Evolutionary conservation across 2,888 invertebrate species (phyloP).

Genomic region (Spilosoma lubricipeda): DNA sequence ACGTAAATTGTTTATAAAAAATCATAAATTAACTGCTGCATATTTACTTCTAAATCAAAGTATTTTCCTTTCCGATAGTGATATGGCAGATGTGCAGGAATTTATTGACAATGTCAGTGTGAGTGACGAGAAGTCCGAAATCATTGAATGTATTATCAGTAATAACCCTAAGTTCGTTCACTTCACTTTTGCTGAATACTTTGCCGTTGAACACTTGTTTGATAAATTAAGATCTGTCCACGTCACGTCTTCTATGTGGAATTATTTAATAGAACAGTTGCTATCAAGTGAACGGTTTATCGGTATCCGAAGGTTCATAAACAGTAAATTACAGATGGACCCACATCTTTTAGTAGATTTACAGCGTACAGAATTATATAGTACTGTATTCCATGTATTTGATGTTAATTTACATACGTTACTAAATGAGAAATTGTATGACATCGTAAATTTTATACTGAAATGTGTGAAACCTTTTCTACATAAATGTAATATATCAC

Average conservation of each 20-base stretch:
- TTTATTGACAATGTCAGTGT: slow-evolving; percentile 16
- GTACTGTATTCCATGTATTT: neutral
- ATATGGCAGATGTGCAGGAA: slow-evolving; percentile 15
- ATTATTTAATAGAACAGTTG: slow-evolving; percentile 26
- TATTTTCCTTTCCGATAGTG: slow-evolving; percentile 18
- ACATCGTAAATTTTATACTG: neutral
- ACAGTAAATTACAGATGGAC: slow-evolving; percentile 20
- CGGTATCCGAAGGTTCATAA: slow-evolving; percentile 24
- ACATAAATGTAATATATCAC: neutral
- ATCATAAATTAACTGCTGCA: slow-evolving; percentile 31
- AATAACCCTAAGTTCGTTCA: slow-evolving; percentile 36
- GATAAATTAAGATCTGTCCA: slow-evolving; percentile 19
- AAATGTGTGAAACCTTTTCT: neutral
- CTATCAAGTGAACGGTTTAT: neutral
- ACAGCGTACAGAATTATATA: neutral
- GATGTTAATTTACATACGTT: slow-evolving; percentile 21
- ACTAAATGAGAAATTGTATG: neutral
- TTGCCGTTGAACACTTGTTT: slow-evolving; percentile 35
- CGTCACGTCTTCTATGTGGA: slow-evolving; percentile 16
- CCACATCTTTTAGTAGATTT: neutral
- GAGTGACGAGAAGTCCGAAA: slow-evolving; percentile 36
- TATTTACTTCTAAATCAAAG: slow-evolving; percentile 18
- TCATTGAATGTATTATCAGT: slow-evolving; percentile 26
- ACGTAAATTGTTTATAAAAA: slow-evolving; percentile 20
- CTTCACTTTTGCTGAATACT: slow-evolving; percentile 41